These are phyloP conservation scores for Aplysina aerophoba DNA, from an alignment of 37 sponge, comb jelly and placozoan genomes.

Conservation along the genomic window DNA sequence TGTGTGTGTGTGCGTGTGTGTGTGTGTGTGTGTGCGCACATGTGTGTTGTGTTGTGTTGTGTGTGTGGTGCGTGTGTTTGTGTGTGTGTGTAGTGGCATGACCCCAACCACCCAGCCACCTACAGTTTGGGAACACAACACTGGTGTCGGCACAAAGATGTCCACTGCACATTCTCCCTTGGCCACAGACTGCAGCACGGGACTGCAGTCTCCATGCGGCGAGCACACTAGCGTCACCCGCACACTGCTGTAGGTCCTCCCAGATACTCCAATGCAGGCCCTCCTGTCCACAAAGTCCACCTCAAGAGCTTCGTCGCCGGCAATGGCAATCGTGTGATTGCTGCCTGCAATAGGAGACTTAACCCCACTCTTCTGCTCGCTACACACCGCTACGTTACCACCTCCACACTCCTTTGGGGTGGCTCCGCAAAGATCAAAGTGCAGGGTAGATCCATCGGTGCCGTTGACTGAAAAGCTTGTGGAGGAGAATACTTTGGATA, in stretches of 20 bases:
- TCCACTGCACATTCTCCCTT: conserved; percentile 7
- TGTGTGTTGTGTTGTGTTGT: too few species aligned
- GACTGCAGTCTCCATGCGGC: neutral
- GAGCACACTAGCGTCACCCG: conserved; percentile 6
- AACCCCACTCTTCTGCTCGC: neutral
- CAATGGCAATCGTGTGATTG: neutral
- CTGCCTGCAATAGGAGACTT: neutral
- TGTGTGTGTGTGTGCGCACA: neutral
- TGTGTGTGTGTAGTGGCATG: conserved; percentile 14
- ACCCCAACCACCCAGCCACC: neutral
- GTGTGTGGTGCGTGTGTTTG: conserved; percentile 7
- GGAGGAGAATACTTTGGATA: neutral
- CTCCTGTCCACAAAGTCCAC: neutral
- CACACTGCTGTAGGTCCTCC: conserved; percentile 2
- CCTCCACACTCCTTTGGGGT: neutral
- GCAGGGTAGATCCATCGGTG: neutral
- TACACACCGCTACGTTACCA: conserved; percentile 1
- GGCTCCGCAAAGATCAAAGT: conserved; percentile 9
- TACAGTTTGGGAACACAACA: conserved; percentile 13
- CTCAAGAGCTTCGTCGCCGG: conserved; percentile 18
- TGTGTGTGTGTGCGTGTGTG: conserved; percentile 21
- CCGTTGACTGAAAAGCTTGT: neutral
- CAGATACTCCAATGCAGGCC: neutral
- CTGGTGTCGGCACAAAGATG: conserved; percentile 14
- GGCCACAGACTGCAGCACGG: neutral